phyloP scores from a whole-genome alignment of 2,113 vertebrate species.

The Petroica traversi region DNA sequence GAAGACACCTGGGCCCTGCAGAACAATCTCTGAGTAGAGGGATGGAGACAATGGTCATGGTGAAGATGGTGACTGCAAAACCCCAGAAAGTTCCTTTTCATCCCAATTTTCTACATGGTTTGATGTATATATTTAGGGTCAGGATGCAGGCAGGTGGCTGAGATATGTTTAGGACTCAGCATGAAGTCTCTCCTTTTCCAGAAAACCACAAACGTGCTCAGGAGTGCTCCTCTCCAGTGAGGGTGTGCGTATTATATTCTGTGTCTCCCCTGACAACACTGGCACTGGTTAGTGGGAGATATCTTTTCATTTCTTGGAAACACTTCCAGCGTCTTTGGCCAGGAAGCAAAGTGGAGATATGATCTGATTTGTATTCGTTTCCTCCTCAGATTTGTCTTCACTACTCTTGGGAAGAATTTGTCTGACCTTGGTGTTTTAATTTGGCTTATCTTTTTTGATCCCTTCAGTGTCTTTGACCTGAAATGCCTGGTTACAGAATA shows the following conservation, averaged over 20 bases:
- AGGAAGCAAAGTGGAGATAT: not conserved
- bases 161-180: not conserved
- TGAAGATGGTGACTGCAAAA: not conserved
- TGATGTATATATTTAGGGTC: not conserved
- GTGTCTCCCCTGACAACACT: not conserved
- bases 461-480: conserved; percentile 70
- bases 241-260: not conserved
- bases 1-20: not conserved
- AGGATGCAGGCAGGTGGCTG: not conserved
- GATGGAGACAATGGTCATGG: not conserved
- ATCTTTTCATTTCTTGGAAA: conserved; percentile 18
- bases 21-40: not conserved
- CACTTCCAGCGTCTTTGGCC: not conserved
- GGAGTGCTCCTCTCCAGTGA: not conserved
- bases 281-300: not conserved
- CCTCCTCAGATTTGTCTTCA: not conserved
- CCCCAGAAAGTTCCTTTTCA: not conserved
- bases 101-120: not conserved
- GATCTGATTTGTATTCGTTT: not conserved
- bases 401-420: not conserved
- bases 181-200: not conserved
- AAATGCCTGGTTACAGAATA: conserved; percentile 75
- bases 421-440: conserved; percentile 28
- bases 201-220: rapidly evolving
- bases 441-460: conserved; percentile 59